Conservation (phyloP, 2,797 vertebrate genomes). For the Lophotriccus pileatus region DNA sequence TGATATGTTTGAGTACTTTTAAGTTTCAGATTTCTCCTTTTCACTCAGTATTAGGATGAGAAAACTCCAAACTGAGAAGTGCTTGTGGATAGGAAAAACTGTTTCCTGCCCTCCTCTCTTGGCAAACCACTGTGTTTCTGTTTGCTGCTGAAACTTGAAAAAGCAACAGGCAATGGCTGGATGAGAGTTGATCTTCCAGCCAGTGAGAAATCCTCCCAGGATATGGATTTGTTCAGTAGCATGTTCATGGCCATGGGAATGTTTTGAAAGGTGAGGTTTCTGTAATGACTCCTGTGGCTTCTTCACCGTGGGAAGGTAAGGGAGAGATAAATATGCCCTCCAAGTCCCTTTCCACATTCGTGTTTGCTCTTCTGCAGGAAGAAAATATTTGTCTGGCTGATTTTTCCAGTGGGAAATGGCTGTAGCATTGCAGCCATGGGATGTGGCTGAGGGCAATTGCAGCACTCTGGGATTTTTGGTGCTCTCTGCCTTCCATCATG, state of each 20-base stretch:
- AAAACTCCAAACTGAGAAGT: neutral
- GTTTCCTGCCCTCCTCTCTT: slow-evolving; percentile 28
- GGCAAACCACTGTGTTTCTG: slow-evolving; percentile 9
- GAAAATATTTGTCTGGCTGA: neutral
- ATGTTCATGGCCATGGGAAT: slow-evolving; percentile 29
- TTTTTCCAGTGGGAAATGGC: slow-evolving; percentile 14
- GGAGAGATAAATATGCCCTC: neutral
- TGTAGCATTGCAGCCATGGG: neutral
- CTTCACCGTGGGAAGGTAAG: slow-evolving; percentile 45
- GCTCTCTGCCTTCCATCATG: neutral
- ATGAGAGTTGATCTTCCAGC: neutral
- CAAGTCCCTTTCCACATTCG: neutral
- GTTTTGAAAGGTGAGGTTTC: slow-evolving; percentile 60
- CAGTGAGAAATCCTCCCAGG: slow-evolving; percentile 18
- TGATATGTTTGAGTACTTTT: neutral
- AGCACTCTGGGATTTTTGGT: neutral
- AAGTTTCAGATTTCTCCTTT: neutral
- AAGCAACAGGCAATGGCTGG: neutral
- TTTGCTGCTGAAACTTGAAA: slow-evolving; percentile 30
- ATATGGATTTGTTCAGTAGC: neutral
- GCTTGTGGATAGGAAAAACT: slow-evolving; percentile 21
- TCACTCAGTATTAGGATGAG: neutral
- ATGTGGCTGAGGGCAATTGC: neutral
- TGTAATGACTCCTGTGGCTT: slow-evolving; percentile 49
- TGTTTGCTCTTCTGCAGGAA: slow-evolving; percentile 30